Evolutionary conservation across 2,888 invertebrate genomes (phyloP), one percentile per base, ranked within the genome.

Genomic region (Gymnocheta viridis): DNA sequence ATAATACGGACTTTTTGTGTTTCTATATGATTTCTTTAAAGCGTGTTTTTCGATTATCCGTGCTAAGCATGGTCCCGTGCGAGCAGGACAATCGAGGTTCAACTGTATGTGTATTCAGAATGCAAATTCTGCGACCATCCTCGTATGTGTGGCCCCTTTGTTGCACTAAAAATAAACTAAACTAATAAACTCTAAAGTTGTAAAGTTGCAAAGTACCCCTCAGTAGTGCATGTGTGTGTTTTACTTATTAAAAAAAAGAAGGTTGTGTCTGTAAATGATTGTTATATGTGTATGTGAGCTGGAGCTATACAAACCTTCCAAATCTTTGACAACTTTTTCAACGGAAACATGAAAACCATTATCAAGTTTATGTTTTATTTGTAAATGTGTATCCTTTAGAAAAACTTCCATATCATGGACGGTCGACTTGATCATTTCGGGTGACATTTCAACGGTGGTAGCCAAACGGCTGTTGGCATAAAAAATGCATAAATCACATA

Each of bases 391-490:
- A 88, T 94, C 94, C 87, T 93, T 92, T 77, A 95, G 92, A 88
- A 94, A 95, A 74, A 93, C 93, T 88, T 93, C 93, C 67, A 94
- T 90, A 89, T 95, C 95, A 86, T 93, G 93, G 64, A 95, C 92
- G 41, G 94, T 93, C 19, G 93, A 92, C 87, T 93, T 92, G 73
- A 94, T 90, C 84, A 93, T 93, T 81, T 92, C 91, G 51, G 94
- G 93, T 69, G 94, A 92, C 89, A 92, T 93, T 80, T 93, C 92
- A 82, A 95, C 92, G 27, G 94, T 93, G 74, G 91, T 90, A 58
- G 94, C 93, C 76, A 94, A 92, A 86, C 94, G 93, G 89, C 94
- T 94, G 90, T 95, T 95, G 87, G 94, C 94, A 85, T 94, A 92
- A 87, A 95, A 92, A 92, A 95, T 94, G 85, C 94, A 92, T 60